Base-by-base conservation (phyloP, 2,888 invertebrate species). In the Sarcophaga variegata region DNA sequence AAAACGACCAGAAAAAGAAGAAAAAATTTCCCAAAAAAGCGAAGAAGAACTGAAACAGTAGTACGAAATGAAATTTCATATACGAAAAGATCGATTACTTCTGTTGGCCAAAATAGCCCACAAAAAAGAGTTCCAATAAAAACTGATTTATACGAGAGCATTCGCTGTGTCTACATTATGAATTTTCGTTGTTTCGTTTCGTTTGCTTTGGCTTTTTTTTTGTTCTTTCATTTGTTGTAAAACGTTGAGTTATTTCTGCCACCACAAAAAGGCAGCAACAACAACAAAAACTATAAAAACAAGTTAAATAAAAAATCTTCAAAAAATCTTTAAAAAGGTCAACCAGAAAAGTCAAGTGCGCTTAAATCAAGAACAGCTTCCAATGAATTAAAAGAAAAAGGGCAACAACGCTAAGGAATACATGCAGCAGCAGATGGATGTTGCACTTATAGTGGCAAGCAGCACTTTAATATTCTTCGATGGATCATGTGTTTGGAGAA, bases 321-420 rank as follows among this genome's bases (percentile, higher is more conserved):
- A 66, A 84, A 71, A 83, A 67, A 20, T 70, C 59, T 8, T n/a
- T 27, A 59, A 20, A 83, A 82, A 87, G 87, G 84, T 87, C 87
- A 87, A 82, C 71, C 59, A 45, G n/a, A 81, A 79, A 82, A 87
- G 87, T 87, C 87, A 87, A 87, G 87, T 87, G 87, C 87, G 87
- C 87, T 87, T 84, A 87, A 84, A 87, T 81, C 84, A 78, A 84
- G 87, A 87, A 87, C 87, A 87, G 84, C 87, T 87, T 87, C 87
- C 84, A 87, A 81, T 72, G 87, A 87, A 87, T 78, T 84, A 69
- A 77, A 37, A 37, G 8, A 37, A 37, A 86, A 85, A 87, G 87
- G 87, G 79, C 84, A 87, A 71, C 81, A 87, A 71, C 76, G 14
- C 12, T 11, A 62, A 72, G 17, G 54, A 25, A 49, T 54, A 64